Evolutionary conservation across 2,113 vertebrate species (phyloP).

Genomic region (Mobula birostris): DNA sequence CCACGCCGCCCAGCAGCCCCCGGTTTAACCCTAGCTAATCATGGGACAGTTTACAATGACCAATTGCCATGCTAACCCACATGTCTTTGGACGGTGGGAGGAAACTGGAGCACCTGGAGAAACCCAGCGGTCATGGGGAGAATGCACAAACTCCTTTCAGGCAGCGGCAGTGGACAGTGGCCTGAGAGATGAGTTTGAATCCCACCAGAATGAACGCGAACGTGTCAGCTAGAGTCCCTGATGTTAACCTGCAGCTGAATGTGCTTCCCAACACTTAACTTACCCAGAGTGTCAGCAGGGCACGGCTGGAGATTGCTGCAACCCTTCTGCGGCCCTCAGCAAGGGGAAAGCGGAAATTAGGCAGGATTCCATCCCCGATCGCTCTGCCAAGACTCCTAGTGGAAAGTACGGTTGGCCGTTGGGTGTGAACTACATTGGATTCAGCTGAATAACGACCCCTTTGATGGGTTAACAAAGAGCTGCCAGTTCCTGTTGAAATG

Average conservation of each 20-base stretch:
- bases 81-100: too few relatives aligned
- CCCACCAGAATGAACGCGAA: too few relatives aligned
- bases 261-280: slow-evolving; percentile 18
- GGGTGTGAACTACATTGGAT: neutral
- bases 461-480: neutral
- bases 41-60: too few relatives aligned
- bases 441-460: neutral
- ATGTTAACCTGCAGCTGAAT: slow-evolving; percentile 53
- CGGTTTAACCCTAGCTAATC: too few relatives aligned
- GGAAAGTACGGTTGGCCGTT: neutral
- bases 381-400: neutral
- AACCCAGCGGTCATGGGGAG: too few relatives aligned
- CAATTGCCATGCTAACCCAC: too few relatives aligned
- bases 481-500: neutral
- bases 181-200: too few relatives aligned
- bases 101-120: too few relatives aligned
- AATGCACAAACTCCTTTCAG: too few relatives aligned
- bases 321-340: neutral
- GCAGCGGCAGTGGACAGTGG: too few relatives aligned
- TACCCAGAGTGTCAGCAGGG: neutral
- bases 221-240: slow-evolving; percentile 30
- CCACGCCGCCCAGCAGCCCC: too few relatives aligned
- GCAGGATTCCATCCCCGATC: neutral
- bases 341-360: neutral
- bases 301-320: neutral